These are phyloP conservation scores for Lochmaea capreae DNA, from an alignment of 2,888 invertebrate species.

Conservation along the genomic window DNA sequence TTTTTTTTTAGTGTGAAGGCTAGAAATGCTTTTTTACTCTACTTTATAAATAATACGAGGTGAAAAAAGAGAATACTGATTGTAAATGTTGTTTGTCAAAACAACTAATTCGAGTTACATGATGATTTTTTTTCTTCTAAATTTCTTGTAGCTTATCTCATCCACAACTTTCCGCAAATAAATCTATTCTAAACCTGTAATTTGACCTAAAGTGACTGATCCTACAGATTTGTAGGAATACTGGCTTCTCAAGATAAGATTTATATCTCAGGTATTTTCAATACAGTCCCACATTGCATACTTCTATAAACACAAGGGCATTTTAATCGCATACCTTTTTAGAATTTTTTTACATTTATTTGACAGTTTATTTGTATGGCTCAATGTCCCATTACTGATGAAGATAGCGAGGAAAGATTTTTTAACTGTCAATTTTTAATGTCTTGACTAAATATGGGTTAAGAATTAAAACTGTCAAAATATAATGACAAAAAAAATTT, in stretches of 20 bases:
- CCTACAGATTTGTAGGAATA: conserved; percentile 63
- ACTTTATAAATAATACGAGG: too few species aligned
- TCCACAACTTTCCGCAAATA: conserved; percentile 48
- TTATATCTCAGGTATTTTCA: conserved; percentile 36
- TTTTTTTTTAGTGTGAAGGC: too few species aligned
- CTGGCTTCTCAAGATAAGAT: conserved; percentile 60
- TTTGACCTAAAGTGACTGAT: conserved; percentile 65
- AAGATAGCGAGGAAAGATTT: too few species aligned
- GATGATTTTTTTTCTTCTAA: background rate
- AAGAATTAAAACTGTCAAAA: too few species aligned
- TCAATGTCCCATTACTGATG: too few species aligned
- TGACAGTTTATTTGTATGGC: background rate
- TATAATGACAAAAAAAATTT: background rate
- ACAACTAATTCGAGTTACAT: background rate
- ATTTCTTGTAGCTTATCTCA: conserved; percentile 20
- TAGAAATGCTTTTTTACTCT: too few species aligned
- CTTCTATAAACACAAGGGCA: conserved; percentile 18
- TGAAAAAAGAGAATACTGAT: too few species aligned
- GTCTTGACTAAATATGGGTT: too few species aligned
- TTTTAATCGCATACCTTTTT: background rate
- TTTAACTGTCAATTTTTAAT: too few species aligned
- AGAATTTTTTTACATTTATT: background rate
- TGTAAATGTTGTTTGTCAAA: background rate
- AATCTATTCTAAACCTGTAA: conserved; percentile 59
- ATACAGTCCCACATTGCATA: conserved; percentile 35